Evolutionary conservation across 2,797 vertebrate genomes (phyloP).

Genomic region (Sebastes cheni): DNA sequence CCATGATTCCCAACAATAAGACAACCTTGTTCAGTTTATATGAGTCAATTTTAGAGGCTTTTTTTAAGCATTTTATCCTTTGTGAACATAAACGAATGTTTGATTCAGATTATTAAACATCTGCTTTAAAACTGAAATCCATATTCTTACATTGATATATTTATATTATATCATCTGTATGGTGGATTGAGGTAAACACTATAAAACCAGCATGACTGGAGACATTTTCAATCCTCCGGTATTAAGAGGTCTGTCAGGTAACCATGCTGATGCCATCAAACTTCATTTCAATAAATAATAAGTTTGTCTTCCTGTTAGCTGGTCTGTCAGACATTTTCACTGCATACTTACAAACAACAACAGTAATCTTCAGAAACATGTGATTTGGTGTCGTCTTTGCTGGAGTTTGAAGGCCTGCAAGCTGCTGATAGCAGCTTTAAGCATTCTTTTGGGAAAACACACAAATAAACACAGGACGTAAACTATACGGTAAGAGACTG

Average conservation of each 20-base stretch:
- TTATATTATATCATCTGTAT: neutral
- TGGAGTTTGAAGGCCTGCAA: neutral
- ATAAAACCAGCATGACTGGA: neutral
- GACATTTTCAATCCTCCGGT: neutral
- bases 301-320: neutral
- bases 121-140: neutral
- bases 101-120: neutral
- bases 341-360: neutral
- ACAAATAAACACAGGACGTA: neutral
- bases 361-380: neutral
- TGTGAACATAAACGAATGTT: neutral
- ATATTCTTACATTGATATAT: neutral
- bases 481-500: neutral
- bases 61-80: neutral
- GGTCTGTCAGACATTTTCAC: neutral
- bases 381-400: neutral
- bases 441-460: neutral
- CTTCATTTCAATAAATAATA: neutral
- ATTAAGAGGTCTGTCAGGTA: neutral
- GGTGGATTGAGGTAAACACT: neutral
- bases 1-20: neutral
- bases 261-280: neutral
- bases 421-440: neutral
- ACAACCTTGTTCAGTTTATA: neutral
- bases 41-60: neutral